A percentile compares a stretch with the other conserved stretches of the same genome.
Conservation (phyloP, 2,113 vertebrate genomes). For the Xyliphius kryptos region DNA sequence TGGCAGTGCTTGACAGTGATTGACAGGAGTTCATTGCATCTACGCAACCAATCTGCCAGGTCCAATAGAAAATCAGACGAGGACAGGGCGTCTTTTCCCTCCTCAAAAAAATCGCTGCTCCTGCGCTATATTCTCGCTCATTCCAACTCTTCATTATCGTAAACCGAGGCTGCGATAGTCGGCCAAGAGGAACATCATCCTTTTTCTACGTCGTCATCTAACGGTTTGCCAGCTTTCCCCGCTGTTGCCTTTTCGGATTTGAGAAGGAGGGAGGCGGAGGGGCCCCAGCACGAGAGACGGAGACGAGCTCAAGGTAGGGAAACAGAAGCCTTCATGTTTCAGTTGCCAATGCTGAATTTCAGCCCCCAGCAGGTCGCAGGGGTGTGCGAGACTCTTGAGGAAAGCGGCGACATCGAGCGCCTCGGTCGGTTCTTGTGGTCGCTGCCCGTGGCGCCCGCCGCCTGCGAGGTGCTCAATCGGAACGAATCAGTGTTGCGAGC, state of each 20-base stretch:
- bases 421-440: constrained; percentile 98
- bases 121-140: constrained; percentile 63
- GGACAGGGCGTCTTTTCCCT: constrained; percentile 67
- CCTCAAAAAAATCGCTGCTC: constrained; percentile 64
- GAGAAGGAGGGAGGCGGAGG: constrained; percentile 34
- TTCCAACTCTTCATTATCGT: constrained; percentile 59
- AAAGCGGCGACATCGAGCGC: constrained; percentile 96
- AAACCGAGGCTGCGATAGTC: constrained; percentile 61
- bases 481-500: constrained; percentile 95
- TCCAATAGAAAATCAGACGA: constrained; percentile 77
- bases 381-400: constrained; percentile 98
- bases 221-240: constrained; percentile 55
- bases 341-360: constrained; percentile 97
- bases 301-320: constrained; percentile 52
- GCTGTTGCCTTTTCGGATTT: constrained; percentile 54
- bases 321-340: constrained; percentile 87
- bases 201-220: constrained; percentile 46
- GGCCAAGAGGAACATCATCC: constrained; percentile 50
- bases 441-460: constrained; percentile 93
- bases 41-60: constrained; percentile 79
- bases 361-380: constrained; percentile 99
- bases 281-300: constrained; percentile 26
- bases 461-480: constrained; percentile 96
- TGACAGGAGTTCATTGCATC: constrained; percentile 89
- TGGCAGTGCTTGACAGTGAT: constrained; percentile 86